Base-by-base conservation (phyloP, 92 coral and sea anemone genomes). In the Paragorgia papillata region DNA sequence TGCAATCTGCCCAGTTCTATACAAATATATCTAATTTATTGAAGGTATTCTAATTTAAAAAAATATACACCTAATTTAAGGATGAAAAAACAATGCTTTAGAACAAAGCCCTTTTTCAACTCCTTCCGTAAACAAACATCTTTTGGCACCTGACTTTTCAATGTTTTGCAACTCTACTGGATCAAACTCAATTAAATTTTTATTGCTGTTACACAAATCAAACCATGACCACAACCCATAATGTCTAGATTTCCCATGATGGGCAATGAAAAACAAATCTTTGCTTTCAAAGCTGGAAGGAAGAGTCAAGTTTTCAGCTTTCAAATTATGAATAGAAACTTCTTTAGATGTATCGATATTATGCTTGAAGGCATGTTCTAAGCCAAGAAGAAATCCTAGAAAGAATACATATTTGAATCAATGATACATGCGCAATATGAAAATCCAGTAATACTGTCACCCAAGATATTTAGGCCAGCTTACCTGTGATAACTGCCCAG, bases 401-500 rank as follows among this genome's bases (percentile, higher is more conserved):
- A 57, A 43, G 56, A 14, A 53, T 9, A 18, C 24, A 33, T n/a
- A 25, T 30, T 33, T 7, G 4, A 8, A 24, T 41, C 9, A 2
- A 26, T 59, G 35, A 33, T 26, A 22, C 14, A 6, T 57, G 69
- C 1, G 9, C 28, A 21, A 12, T 74, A 74, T n/a, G n/a, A n/a
- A n/a, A n/a, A n/a, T 15, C 28, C 33, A 73, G 14, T 15, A 0
- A n/a, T n/a, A n/a, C 56, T 18, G 10, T 69, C 10, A 21, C 34
- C 15, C 19, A 1, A 21, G 46, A 7, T 51, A 64, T 34, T n/a
- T 12, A 13, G 34, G 4, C 13, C 13, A 10, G 62, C 89, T 30
- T 69, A 94, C 98, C 98, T 64, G 97, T 90, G 15, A 94, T 63
- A 9, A 90, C 83, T 40, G 98, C 98, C 98, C 98, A 94, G 29